Conservation (phyloP, 1,140 invertebrate genomes). For the Periplaneta americana region DNA sequence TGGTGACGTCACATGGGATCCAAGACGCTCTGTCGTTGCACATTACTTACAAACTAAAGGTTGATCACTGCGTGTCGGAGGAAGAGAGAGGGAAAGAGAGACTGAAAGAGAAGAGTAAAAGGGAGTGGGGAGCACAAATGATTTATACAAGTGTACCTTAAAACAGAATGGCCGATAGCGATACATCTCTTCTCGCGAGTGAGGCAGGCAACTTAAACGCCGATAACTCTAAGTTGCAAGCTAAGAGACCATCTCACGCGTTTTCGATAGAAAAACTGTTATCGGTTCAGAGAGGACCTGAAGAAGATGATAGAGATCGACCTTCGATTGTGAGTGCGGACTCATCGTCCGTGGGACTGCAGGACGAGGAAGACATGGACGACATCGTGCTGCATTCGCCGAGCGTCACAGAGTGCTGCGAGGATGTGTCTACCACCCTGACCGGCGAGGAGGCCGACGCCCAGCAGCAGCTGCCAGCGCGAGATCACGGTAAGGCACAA, state of each 20-base stretch:
- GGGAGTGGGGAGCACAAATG: too few species aligned
- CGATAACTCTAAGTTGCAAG: not conserved
- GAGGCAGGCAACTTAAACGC: not conserved
- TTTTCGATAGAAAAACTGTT: not conserved
- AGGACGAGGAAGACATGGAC: not conserved
- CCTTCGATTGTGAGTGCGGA: not conserved
- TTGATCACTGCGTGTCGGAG: too few species aligned
- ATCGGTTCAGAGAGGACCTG: not conserved
- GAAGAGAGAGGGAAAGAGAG: too few species aligned
- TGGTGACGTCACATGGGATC: too few species aligned
- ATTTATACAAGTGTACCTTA: not conserved
- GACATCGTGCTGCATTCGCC: not conserved
- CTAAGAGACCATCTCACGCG: not conserved
- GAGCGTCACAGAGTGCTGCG: not conserved
- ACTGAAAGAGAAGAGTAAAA: too few species aligned
- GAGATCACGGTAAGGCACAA: too few species aligned
- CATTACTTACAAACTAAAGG: too few species aligned
- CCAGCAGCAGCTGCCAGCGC: too few species aligned
- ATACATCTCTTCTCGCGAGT: not conserved
- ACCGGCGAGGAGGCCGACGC: not conserved
- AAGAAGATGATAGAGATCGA: not conserved
- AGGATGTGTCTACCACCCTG: not conserved
- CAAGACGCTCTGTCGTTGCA: too few species aligned
- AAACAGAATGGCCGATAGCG: not conserved
- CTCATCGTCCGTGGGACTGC: not conserved